A percentile compares a stretch with the other conserved stretches of the same genome.
These are phyloP conservation scores for Radopholus similis DNA, from an alignment of 1,140 invertebrate genomes.

Conservation along the genomic window DNA sequence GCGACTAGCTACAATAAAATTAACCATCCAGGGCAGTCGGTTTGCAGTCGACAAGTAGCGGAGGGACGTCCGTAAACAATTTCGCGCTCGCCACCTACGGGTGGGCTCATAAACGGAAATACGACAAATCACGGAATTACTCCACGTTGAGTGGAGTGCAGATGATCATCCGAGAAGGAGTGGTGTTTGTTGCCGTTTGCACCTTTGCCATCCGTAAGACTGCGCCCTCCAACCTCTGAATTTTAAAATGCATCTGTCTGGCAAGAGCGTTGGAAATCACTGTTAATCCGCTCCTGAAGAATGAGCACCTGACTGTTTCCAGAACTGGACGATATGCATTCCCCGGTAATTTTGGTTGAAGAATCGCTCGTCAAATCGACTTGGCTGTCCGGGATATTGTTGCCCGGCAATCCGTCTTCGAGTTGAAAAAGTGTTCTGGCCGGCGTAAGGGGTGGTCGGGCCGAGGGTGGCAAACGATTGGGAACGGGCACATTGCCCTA, in stretches of 20 bases:
- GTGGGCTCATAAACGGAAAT: too few relatives aligned
- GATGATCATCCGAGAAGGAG: constrained; percentile 43
- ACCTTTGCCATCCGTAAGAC: neutral
- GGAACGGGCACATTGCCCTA: constrained; percentile 35
- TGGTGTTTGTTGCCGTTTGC: constrained; percentile 29
- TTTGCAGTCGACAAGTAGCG: constrained; percentile 33
- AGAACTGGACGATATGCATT: constrained; percentile 9
- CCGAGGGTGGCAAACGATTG: constrained; percentile 18
- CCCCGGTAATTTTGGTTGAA: constrained; percentile 10
- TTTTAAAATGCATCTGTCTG: neutral
- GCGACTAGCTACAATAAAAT: neutral
- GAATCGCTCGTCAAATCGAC: constrained; percentile 4
- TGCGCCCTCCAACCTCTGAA: neutral
- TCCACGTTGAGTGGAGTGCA: constrained; percentile 30
- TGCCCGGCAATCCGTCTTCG: constrained; percentile 1
- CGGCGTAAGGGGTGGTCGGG: constrained; percentile 31
- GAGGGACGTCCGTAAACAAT: constrained; percentile 46
- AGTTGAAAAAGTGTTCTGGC: constrained; percentile 5
- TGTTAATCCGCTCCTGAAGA: neutral
- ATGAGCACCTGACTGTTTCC: constrained; percentile 4
- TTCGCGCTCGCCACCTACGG: constrained; percentile 34
- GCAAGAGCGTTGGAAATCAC: neutral
- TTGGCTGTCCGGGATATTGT: neutral
- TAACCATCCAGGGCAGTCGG: constrained; percentile 36
- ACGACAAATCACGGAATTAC: constrained; percentile 13